phyloP scores from a whole-genome alignment of 2,113 vertebrate genomes.

The Cairina moschata region DNA sequence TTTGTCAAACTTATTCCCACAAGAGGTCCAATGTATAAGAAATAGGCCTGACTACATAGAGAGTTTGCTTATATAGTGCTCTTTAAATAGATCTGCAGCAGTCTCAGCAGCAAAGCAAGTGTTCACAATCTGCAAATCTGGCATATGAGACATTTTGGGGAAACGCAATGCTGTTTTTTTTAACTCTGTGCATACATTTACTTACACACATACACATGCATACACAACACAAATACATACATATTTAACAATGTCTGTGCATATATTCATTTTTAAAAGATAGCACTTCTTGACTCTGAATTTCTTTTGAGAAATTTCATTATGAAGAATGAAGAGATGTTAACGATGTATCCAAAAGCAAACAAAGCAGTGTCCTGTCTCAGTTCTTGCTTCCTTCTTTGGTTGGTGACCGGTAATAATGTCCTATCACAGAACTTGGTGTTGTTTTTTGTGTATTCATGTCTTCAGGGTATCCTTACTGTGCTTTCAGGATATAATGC shows the following conservation, averaged over 20 bases:
- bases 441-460: background rate
- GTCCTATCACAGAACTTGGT: background rate
- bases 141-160: background rate
- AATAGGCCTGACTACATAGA: background rate
- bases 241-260: background rate
- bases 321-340: background rate
- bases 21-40: background rate
- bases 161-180: background rate
- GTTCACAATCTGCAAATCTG: background rate
- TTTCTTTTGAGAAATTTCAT: background rate
- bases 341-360: background rate
- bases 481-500: background rate
- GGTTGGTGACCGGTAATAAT: background rate
- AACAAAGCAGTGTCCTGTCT: background rate
- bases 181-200: accelerated
- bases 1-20: background rate
- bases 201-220: background rate
- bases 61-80: background rate
- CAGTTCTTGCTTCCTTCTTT: background rate
- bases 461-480: background rate
- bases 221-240: background rate
- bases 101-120: background rate
- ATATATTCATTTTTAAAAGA: background rate
- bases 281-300: background rate
- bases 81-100: background rate